These are phyloP conservation scores for Sakesphorus luctuosus DNA, from an alignment of 2,113 vertebrate species.

Conservation along the genomic window DNA sequence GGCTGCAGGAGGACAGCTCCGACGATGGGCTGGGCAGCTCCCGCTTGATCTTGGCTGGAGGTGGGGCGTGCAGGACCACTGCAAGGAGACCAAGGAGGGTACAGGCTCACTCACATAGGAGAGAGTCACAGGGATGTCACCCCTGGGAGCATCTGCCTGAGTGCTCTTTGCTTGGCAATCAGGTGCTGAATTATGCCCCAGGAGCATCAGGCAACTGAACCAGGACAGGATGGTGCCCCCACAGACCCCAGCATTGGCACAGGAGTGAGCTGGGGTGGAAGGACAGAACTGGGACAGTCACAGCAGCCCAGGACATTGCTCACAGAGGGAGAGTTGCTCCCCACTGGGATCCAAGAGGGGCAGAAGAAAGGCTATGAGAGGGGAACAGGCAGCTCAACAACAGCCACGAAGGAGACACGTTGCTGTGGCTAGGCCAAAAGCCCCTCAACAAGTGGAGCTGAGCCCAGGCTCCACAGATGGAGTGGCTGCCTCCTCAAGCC, in stretches of 20 bases:
- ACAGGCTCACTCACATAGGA: neutral
- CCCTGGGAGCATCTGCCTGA: too few relatives aligned
- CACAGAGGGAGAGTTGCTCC: fast-evolving
- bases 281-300: neutral
- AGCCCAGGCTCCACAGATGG: neutral
- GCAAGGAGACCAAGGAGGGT: neutral
- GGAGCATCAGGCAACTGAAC: neutral
- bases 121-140: fast-evolving
- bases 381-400: neutral
- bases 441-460: fast-evolving
- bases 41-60: slow-evolving; percentile 92
- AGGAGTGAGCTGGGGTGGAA: fast-evolving
- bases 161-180: neutral
- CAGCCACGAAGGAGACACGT: fast-evolving
- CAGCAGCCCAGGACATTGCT: neutral
- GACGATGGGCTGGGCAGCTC: slow-evolving; percentile 89
- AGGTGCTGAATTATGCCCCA: neutral
- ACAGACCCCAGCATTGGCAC: fast-evolving
- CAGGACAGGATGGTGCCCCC: fast-evolving
- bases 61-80: slow-evolving; percentile 97
- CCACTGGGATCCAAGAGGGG: fast-evolving
- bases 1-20: slow-evolving; percentile 89
- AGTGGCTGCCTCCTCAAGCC: neutral
- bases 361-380: neutral
- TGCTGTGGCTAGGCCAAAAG: neutral